Base-by-base conservation (phyloP, 2,888 invertebrate species). In the Hirtodrosophila confusa region DNA sequence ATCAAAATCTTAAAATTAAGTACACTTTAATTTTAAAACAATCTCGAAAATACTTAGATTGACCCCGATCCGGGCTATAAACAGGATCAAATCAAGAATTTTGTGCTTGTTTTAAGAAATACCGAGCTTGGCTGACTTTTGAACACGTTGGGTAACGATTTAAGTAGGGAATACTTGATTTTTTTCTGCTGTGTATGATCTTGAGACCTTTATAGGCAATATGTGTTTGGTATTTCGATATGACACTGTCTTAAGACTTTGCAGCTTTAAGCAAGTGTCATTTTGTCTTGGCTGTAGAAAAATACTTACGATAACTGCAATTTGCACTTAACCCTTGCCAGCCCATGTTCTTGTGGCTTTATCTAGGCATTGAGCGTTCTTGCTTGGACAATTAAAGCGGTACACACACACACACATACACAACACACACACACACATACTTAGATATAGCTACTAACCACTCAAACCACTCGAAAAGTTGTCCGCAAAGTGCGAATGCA, bases 401-500 rank as follows among this genome's bases (percentile, higher is more conserved):
- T 37, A 44, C 55, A 57, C 44, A 56, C 51, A 56, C 29, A 36
- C 24, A 8, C 35, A 44, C 17, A 17, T 44, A 45, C 44, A 40
- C 61, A 23, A 40, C 54, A 47, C 41, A 44, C 49, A 27, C 11
- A 12, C 33, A 60, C 17, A 23, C n/a, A 37, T 3, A 41, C 11
- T 29, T 39, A 71, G 55, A 55, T 54, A 49, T 63, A 67, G 60
- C 66, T 56, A 67, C 64, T 65, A 69, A 80, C 84, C 83, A 72
- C 86, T 85, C 82, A 60, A 89, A 86, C 84, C 79, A 79, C 88
- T 88, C 64, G 80, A 86, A 84, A 85, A 87, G 78, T 84, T 76
- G 80, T 84, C 90, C 88, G 83, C 84, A 86, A 90, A 90, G 90
- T 90, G 89, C 88, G 91, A 90, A 91, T 91, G 90, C 91, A 91